phyloP scores from a whole-genome alignment of 1,140 invertebrate genomes.

The Caenorhabditis inopinata region DNA sequence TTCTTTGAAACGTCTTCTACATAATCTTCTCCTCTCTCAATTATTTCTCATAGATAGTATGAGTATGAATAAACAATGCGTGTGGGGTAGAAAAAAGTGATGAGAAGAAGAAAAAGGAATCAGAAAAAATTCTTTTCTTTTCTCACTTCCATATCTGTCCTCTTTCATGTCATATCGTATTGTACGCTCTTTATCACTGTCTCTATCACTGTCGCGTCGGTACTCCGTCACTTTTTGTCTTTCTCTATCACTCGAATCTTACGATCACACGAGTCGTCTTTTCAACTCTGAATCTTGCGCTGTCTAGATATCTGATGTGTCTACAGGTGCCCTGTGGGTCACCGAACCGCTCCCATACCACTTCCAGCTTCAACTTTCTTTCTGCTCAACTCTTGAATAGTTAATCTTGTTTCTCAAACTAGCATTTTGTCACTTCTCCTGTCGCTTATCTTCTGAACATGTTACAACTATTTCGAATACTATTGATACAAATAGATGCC shows the following conservation, averaged over 20 bases:
- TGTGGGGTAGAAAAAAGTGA: constrained; percentile 22
- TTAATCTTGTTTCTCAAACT: too few species aligned
- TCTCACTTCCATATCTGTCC: constrained; percentile 31
- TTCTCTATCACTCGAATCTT: constrained; percentile 24
- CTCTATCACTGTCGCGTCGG: background rate
- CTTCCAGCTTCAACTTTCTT: background rate
- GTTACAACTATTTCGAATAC: too few species aligned
- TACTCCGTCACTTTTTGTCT: background rate
- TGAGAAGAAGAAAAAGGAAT: constrained; percentile 14
- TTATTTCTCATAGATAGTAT: constrained; percentile 21
- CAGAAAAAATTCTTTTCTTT: constrained; percentile 17
- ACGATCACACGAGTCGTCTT: constrained; percentile 1
- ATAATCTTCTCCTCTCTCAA: background rate
- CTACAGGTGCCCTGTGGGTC: background rate
- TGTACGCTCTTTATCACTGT: constrained; percentile 17
- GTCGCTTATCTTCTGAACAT: background rate
- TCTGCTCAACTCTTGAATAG: background rate
- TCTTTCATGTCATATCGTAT: constrained; percentile 4
- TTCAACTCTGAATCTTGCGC: background rate
- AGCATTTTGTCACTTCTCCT: too few species aligned
- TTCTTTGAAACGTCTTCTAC: constrained; percentile 14
- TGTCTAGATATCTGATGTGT: constrained; percentile 25
- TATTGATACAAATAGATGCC: background rate
- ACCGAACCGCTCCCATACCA: background rate
- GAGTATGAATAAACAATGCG: constrained; percentile 29